These are phyloP conservation scores for Cosmia pyralina DNA, from an alignment of 2,888 invertebrate genomes.

Conservation along the genomic window DNA sequence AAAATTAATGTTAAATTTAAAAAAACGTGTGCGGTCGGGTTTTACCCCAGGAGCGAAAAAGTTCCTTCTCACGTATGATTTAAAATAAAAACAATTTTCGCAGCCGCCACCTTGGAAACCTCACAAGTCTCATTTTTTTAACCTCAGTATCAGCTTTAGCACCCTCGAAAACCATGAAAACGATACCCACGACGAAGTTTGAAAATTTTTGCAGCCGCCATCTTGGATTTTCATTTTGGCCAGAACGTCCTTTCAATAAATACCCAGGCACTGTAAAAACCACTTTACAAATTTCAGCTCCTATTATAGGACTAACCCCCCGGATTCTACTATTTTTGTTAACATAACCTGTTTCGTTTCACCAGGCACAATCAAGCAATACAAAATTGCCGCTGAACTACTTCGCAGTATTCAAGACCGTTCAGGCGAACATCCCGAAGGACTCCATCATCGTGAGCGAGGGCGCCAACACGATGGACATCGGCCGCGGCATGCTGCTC, in stretches of 20 bases:
- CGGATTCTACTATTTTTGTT: neutral
- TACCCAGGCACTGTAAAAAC: neutral
- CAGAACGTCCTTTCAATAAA: too few relatives aligned
- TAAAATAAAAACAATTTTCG: too few relatives aligned
- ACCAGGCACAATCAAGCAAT: slow-evolving; percentile 90
- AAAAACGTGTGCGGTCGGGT: neutral
- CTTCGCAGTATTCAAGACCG: slow-evolving; percentile 96
- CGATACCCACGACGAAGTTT: too few relatives aligned
- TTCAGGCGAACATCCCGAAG: slow-evolving; percentile 93
- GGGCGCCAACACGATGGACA: slow-evolving; percentile 99
- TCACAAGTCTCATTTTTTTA: too few relatives aligned
- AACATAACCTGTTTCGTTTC: neutral
- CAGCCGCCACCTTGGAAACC: too few relatives aligned
- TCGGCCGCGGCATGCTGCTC: slow-evolving; percentile 96
- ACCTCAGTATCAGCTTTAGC: too few relatives aligned
- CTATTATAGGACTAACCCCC: neutral
- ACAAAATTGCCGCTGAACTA: slow-evolving; percentile 96
- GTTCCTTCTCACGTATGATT: too few relatives aligned
- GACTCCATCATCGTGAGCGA: slow-evolving; percentile 98
- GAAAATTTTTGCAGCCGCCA: too few relatives aligned
- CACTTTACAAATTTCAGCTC: neutral
- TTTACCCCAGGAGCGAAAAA: too few relatives aligned
- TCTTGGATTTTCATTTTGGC: too few relatives aligned
- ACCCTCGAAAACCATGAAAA: too few relatives aligned
- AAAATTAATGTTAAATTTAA: slow-evolving; percentile 1